phyloP scores from a whole-genome alignment of 2,113 vertebrate genomes.

The Benitochromis conjunctus region DNA sequence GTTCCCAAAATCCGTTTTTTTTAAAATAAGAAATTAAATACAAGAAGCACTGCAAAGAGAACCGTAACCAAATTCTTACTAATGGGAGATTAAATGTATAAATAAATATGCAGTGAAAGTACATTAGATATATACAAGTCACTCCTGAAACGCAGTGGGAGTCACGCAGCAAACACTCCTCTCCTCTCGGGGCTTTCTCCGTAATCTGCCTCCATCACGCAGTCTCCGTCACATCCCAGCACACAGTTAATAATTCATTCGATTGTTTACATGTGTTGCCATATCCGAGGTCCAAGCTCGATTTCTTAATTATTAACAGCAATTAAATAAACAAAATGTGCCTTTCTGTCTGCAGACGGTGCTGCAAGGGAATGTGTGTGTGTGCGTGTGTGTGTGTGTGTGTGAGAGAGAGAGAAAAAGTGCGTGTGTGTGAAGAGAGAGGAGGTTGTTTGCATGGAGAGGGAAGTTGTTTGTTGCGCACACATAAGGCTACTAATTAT shows the following conservation, averaged over 20 bases:
- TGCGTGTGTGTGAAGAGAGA: not conserved
- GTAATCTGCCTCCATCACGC: constrained; percentile 25
- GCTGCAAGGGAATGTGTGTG: constrained; percentile 24
- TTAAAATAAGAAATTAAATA: not conserved
- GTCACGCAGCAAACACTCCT: not conserved
- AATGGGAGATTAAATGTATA: not conserved
- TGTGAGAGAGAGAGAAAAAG: not conserved
- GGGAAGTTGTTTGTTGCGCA: not conserved
- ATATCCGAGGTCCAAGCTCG: constrained; percentile 40
- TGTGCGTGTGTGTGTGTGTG: not conserved
- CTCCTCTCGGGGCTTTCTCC: not conserved
- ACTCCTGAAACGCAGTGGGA: not conserved
- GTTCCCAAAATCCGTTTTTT: not conserved
- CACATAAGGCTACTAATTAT: not conserved
- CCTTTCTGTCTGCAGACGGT: constrained; percentile 24
- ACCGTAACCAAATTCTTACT: not conserved
- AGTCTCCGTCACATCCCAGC: not conserved
- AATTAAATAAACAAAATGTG: constrained; percentile 62
- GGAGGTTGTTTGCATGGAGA: not conserved
- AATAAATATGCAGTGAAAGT: not conserved
- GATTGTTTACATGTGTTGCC: constrained; percentile 59
- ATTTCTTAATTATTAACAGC: constrained; percentile 64
- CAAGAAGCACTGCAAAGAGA: not conserved
- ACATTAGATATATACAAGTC: not conserved
- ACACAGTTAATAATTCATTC: constrained; percentile 60